Evolutionary conservation across 37 sponge, comb jelly and placozoan species (phyloP), one percentile per base, ranked within the genome.

Genomic region (Tethya wilhelma): DNA sequence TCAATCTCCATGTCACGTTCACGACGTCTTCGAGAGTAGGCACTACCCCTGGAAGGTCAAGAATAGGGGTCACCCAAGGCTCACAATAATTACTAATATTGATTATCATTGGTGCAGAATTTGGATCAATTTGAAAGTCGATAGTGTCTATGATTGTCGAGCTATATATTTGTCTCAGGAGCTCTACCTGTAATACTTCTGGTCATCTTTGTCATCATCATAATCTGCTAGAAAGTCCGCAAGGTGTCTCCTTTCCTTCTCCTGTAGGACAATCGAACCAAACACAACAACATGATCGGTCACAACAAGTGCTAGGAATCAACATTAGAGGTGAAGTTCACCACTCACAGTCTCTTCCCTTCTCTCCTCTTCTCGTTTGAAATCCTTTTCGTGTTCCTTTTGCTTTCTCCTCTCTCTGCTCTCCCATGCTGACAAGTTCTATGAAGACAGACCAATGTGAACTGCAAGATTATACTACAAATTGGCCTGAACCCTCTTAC

Each of bases 141-240:
- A n/a, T n/a, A n/a, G n/a, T n/a, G n/a, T n/a, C n/a, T n/a, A n/a
- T n/a, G n/a, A n/a, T n/a, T n/a, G n/a, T n/a, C n/a, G n/a, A n/a
- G n/a, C n/a, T n/a, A n/a, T n/a, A n/a, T n/a, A n/a, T n/a, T n/a
- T n/a, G n/a, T n/a, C 5, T 44, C 22, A 76, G 28, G 28, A 62
- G 7, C 7, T 38, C 34, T 72, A 96, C 95, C 75, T 93, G 73
- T 98, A 98, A 78, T 96, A 96, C 64, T 79, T 80, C 40, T 88
- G 79, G 67, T 98, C 99, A 81, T 98, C 93, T 67, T 91, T 87
- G 0, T 91, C 96, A 71, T 98, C 99, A 74, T 98, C 94, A 49
- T 98, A 98, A 32, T 93, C 93, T 38, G 81, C 90, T 22, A 98
- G 71, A 49, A 93, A 93, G n/a, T 90, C 78, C 28, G 79, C 87